These are phyloP conservation scores for Sphaeridia pumilis DNA, from an alignment of 2,888 invertebrate genomes.

Conservation along the genomic window DNA sequence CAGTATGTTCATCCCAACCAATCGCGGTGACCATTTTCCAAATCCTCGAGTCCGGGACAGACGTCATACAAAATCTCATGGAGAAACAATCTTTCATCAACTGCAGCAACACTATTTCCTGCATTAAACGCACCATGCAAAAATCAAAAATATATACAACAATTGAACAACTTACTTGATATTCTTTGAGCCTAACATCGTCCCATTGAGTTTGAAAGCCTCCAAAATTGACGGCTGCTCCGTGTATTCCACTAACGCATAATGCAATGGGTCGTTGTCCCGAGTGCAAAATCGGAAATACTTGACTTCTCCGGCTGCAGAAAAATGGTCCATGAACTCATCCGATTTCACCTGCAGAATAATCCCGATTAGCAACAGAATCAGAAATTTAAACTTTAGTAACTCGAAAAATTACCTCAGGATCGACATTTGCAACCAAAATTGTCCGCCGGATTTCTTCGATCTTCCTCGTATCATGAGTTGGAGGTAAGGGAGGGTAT, in stretches of 20 bases:
- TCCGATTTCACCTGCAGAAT: slow-evolving; percentile 46
- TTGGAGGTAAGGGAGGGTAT: slow-evolving; percentile 82
- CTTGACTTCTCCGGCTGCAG: slow-evolving; percentile 82
- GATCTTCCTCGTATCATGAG: slow-evolving; percentile 74
- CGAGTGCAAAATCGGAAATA: slow-evolving; percentile 84
- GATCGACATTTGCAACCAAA: slow-evolving; percentile 63
- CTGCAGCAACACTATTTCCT: background rate
- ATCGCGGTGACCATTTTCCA: too few relatives aligned
- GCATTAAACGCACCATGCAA: background rate
- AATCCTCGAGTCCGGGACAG: too few relatives aligned
- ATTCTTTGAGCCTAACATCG: slow-evolving; percentile 41
- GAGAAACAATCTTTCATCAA: background rate
- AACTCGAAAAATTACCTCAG: slow-evolving; percentile 24
- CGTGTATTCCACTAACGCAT: slow-evolving; percentile 83
- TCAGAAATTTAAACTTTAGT: background rate
- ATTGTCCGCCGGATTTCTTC: slow-evolving; percentile 94
- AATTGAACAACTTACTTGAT: slow-evolving; percentile 43
- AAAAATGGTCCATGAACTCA: slow-evolving; percentile 78
- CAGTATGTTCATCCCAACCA: too few relatives aligned
- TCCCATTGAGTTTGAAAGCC: slow-evolving; percentile 74
- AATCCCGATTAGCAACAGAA: background rate
- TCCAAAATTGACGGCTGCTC: slow-evolving; percentile 79
- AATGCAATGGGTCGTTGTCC: slow-evolving; percentile 60
- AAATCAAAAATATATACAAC: slow-evolving; percentile 1
- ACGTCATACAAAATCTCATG: too few relatives aligned